These are phyloP conservation scores for Lampropteryx suffumata DNA, from an alignment of 2,888 invertebrate species.

Conservation along the genomic window DNA sequence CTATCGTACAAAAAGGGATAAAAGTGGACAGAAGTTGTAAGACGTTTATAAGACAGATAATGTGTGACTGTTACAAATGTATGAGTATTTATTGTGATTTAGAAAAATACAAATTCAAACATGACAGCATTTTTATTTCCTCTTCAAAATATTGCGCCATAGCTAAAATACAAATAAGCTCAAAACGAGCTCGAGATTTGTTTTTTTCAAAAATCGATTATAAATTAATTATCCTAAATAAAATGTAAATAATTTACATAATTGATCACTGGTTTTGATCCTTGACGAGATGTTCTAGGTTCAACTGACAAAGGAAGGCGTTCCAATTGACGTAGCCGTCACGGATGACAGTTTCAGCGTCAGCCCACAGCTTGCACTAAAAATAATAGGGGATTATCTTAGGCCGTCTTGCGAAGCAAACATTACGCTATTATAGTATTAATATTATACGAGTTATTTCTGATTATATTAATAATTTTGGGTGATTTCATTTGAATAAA, in stretches of 20 bases:
- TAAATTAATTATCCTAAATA: not conserved
- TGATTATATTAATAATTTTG: too few species aligned
- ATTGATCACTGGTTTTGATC: constrained; percentile 45
- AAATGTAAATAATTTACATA: not conserved
- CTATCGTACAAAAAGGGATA: too few species aligned
- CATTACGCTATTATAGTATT: too few species aligned
- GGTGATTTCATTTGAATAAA: too few species aligned
- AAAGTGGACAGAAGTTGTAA: too few species aligned
- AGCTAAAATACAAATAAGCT: not conserved
- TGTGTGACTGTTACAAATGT: constrained; percentile 36
- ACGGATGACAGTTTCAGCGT: constrained; percentile 57
- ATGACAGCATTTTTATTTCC: constrained; percentile 26
- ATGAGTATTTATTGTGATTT: constrained; percentile 66
- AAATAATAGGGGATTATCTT: too few species aligned
- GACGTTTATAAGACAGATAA: constrained; percentile 45
- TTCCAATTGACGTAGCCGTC: constrained; percentile 75
- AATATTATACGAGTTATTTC: too few species aligned
- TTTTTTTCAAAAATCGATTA: not conserved
- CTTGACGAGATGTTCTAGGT: constrained; percentile 73
- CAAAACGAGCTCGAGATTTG: too few species aligned
- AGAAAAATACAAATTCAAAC: constrained; percentile 36
- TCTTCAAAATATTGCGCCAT: constrained; percentile 6
- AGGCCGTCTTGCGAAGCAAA: too few species aligned
- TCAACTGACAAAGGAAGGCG: constrained; percentile 72
- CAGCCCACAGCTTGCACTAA: constrained; percentile 70